phyloP scores from a whole-genome alignment of 2,113 vertebrate genomes.

The Leucopsar rothschildi region DNA sequence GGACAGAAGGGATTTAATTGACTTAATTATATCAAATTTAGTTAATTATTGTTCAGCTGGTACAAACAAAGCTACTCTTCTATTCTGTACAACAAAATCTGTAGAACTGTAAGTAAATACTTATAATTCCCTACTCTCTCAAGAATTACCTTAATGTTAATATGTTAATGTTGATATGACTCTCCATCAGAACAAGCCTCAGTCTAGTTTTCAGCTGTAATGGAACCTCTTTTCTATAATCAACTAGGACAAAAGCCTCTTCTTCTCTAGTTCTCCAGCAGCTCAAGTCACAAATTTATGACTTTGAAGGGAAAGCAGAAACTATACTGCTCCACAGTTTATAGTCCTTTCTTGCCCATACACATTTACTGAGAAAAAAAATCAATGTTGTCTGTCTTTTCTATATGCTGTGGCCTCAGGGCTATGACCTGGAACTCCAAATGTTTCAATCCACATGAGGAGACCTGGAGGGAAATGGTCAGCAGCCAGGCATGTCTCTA shows the following conservation, averaged over 20 bases:
- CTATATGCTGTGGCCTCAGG: background rate
- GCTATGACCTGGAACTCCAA: background rate
- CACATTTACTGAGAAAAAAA: background rate
- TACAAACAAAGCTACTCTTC: background rate
- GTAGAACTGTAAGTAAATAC: background rate
- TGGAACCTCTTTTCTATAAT: background rate
- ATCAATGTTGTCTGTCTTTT: background rate
- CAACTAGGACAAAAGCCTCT: background rate
- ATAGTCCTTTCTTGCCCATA: background rate
- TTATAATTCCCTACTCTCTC: background rate
- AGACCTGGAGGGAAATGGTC: background rate
- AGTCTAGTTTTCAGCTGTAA: background rate
- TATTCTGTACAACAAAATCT: background rate
- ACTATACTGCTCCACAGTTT: background rate
- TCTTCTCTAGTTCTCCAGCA: background rate
- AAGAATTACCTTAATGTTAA: background rate
- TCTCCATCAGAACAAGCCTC: background rate
- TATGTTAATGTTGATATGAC: background rate
- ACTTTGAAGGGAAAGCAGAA: background rate
- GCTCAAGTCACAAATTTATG: background rate
- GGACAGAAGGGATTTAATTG: background rate
- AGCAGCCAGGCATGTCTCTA: background rate
- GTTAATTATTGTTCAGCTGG: constrained; percentile 10
- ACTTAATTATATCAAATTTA: background rate
- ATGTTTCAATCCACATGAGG: background rate